Conservation (phyloP, 2,888 invertebrate genomes). For the Pteria penguin region DNA sequence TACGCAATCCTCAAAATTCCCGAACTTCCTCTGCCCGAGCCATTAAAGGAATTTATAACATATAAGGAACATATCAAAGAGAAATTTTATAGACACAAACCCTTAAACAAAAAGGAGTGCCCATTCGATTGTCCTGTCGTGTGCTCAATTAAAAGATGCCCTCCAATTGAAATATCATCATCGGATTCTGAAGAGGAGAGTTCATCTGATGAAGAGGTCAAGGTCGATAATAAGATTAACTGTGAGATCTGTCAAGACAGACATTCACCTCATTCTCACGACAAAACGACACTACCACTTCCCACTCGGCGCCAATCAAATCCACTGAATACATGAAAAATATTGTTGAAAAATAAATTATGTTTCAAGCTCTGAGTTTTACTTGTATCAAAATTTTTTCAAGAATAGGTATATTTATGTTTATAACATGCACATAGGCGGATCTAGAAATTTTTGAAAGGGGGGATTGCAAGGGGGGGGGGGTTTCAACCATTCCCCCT, state of each 20-base stretch:
- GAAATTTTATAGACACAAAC: constrained; percentile 56
- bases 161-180: constrained; percentile 69
- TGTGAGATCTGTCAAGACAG: constrained; percentile 4
- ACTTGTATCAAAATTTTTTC: too few relatives aligned
- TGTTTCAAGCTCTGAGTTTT: too few relatives aligned
- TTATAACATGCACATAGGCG: too few relatives aligned
- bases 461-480: too few relatives aligned
- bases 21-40: constrained; percentile 62
- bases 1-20: constrained; percentile 62
- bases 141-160: constrained; percentile 66
- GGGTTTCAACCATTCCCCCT: too few relatives aligned
- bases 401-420: too few relatives aligned
- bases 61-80: constrained; percentile 66
- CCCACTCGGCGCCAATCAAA: not conserved
- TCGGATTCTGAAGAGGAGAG: constrained; percentile 58
- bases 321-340: too few relatives aligned
- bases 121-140: constrained; percentile 70
- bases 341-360: too few relatives aligned
- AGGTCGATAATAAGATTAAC: not conserved
- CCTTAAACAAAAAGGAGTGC: constrained; percentile 65
- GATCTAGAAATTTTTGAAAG: too few relatives aligned
- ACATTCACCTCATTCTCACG: not conserved
- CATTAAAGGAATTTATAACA: constrained; percentile 61
- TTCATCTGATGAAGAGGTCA: constrained; percentile 11
- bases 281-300: not conserved